phyloP scores from a whole-genome alignment of 2,888 invertebrate genomes.

The Apodemia mormo region DNA sequence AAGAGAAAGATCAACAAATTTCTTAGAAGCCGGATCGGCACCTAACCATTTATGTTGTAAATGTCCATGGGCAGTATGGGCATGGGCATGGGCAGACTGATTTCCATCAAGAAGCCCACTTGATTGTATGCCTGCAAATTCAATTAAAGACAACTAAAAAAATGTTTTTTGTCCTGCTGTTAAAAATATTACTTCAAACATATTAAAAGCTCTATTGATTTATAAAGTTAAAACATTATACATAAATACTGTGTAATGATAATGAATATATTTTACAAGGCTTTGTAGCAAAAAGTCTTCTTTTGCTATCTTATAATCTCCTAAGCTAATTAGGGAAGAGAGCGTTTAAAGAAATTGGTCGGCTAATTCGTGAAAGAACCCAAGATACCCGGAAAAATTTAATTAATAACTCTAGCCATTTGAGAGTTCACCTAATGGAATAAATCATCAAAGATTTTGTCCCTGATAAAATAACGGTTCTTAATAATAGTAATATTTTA shows the following conservation, averaged over 20 bases:
- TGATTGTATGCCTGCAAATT: no score
- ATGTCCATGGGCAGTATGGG: no score
- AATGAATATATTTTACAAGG: constrained; percentile 56
- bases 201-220: no score
- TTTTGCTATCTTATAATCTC: constrained; percentile 50
- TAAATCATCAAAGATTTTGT: constrained; percentile 27
- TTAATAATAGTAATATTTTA: background rate
- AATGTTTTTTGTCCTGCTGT: no score
- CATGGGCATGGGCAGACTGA: no score
- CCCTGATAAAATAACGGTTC: constrained; percentile 6
- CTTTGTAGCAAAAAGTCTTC: constrained; percentile 42
- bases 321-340: constrained; percentile 67
- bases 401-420: constrained; percentile 46
- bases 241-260: constrained; percentile 55
- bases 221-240: background rate
- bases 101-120: no score
- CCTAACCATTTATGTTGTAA: no score
- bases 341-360: constrained; percentile 67
- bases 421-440: constrained; percentile 27
- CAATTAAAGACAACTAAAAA: no score
- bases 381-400: constrained; percentile 49
- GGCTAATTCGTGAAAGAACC: constrained; percentile 56
- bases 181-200: no score
- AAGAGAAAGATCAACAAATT: no score
- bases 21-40: no score